phyloP scores from a whole-genome alignment of 92 coral and sea anemone species.

The Pocillopora grandis region DNA sequence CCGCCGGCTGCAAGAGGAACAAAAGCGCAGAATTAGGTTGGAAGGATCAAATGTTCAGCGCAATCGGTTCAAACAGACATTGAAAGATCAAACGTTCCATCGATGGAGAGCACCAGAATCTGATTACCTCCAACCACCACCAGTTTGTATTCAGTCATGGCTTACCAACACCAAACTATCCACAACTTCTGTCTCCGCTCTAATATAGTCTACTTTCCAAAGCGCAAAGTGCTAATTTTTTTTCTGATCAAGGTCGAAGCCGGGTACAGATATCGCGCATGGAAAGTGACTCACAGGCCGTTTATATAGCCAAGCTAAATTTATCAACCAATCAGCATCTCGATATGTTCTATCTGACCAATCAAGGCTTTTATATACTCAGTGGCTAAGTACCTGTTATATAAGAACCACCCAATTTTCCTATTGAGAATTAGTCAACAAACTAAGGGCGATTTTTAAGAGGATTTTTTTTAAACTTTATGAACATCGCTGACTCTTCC shows the following conservation, averaged over 20 bases:
- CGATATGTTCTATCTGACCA: conserved; percentile 32
- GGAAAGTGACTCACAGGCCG: conserved; percentile 21
- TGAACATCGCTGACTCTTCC: no score
- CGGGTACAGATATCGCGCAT: conserved; percentile 78
- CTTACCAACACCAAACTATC: conserved; percentile 24
- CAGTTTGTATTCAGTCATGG: conserved; percentile 95
- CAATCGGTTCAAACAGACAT: not conserved
- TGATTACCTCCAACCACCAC: conserved; percentile 96
- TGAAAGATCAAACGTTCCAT: conserved; percentile 19
- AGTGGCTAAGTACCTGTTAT: not conserved
- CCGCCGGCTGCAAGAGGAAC: conserved; percentile 86
- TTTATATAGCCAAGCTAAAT: conserved; percentile 75
- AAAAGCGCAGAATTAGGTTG: not conserved
- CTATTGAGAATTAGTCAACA: not conserved
- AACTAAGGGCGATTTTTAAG: no score
- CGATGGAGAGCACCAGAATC: not conserved
- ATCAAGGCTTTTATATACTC: conserved; percentile 26
- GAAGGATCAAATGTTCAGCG: not conserved
- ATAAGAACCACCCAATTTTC: conserved; percentile 21
- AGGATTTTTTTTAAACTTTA: no score
- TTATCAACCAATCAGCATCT: conserved; percentile 82
- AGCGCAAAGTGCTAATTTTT: conserved; percentile 61
- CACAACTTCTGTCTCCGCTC: conserved; percentile 14
- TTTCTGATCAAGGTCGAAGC: conserved; percentile 69
- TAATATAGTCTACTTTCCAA: conserved; percentile 20